Base-by-base conservation (phyloP, 2,113 vertebrate genomes). In the Zosterops japonicus region DNA sequence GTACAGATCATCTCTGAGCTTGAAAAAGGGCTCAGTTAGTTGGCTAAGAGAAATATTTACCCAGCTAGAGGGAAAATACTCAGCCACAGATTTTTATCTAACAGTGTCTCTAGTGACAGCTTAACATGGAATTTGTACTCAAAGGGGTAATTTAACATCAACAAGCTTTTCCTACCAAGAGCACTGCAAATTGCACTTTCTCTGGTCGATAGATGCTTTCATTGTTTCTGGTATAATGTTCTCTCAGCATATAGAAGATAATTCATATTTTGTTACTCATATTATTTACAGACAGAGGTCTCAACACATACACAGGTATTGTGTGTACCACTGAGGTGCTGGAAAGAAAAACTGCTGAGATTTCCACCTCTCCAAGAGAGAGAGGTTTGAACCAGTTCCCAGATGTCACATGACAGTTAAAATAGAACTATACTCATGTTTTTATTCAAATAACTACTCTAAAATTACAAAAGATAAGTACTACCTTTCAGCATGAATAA, bases 381-480 rank as follows among this genome's bases (percentile, higher is more conserved):
- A 95, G 77, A 90, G 92, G 72, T 85, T 84, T 91, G 79, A 95
- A 70, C 71, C 78, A 90, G 92, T 57, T 97, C 85, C 76, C 89
- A 94, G 68, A 89, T 93, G 95, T 96, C 97, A 97, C 84, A 79
- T 97, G 96, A 93, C 96, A 95, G 94, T 97, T 94, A 92, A 97
- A 95, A 94, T 84, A 90, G 95, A 97, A 69, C 89, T 82, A 83
- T 46, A 94, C 92, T 97, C 90, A 79, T 96, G 94, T 94, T 95
- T 96, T 97, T 97, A 97, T 97, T 97, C 97, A 97, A 97, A 97
- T 94, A 90, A 68, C 94, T 87, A 90, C 96, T 96, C 92, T 94
- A 96, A 97, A 97, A 97, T 97, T 95, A 96, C 97, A 97, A 95
- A 95, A 96, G 97, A 97, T 97, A 97, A 97, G 84, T 97, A 95